Percentiles rank a stretch among this genome's conserved stretches.
Conservation (phyloP, 2,888 invertebrate genomes). For the Andrena fulva region DNA sequence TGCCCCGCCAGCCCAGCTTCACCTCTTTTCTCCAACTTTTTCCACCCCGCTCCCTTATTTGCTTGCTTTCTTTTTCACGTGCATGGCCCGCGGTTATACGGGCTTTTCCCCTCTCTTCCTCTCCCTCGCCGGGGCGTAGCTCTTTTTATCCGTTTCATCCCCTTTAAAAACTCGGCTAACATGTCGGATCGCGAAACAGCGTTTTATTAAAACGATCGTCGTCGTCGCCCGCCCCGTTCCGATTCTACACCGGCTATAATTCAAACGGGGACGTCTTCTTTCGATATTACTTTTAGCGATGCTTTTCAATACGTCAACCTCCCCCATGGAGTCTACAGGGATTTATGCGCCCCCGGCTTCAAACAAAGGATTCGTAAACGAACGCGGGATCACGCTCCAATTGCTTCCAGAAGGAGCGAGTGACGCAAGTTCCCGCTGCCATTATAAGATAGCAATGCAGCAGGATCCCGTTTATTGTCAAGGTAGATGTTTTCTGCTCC, state of each 20-base stretch:
- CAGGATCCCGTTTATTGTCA: not conserved
- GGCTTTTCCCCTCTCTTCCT: conserved; percentile 20
- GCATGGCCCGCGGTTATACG: conserved; percentile 62
- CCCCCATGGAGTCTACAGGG: not conserved
- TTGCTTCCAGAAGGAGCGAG: not conserved
- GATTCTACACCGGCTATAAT: conserved; percentile 37
- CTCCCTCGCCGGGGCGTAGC: conserved; percentile 18
- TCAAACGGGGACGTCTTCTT: conserved; percentile 44
- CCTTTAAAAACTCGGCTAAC: conserved; percentile 39
- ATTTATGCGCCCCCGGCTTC: conserved; percentile 16
- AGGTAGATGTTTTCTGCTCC: too few species aligned
- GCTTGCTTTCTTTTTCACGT: conserved; percentile 59
- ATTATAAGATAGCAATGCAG: not conserved
- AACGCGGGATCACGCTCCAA: not conserved
- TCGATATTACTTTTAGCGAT: conserved; percentile 43
- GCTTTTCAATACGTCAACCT: conserved; percentile 35
- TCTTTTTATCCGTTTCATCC: conserved; percentile 38
- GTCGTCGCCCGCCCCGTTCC: conserved; percentile 15
- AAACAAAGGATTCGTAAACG: conserved; percentile 36
- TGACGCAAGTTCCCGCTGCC: not conserved
- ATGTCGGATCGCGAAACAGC: conserved; percentile 27
- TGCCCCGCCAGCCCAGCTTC: conserved; percentile 1
- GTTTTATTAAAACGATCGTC: conserved; percentile 58
- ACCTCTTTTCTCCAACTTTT: conserved; percentile 33
- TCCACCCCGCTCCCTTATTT: conserved; percentile 41